Base-by-base conservation (phyloP, 2,113 vertebrate genomes). In the Thunnus maccoyii region DNA sequence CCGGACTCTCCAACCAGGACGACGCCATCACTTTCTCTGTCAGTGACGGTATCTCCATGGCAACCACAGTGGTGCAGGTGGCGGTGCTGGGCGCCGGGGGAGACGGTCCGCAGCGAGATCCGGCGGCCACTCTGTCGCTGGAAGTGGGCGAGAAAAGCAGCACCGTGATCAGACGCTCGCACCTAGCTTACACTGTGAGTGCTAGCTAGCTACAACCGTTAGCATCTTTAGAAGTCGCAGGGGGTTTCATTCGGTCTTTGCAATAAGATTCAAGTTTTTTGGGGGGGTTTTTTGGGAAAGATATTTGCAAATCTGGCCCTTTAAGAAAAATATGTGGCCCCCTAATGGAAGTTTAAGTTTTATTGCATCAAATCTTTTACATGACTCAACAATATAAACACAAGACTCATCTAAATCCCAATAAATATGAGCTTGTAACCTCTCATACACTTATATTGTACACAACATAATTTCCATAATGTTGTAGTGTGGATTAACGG, bases 1-100 rank as follows among this genome's bases (percentile, higher is more conserved):
- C 95, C 0, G 97, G 97, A 3, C 96, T 95, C 1, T 83, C 91
- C 10, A 76, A 86, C 1, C 89, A 77, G 30, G 95, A 97, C n/a
- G 98, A 99, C 90, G 88, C 92, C 87, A 93, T 99, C 94, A 95
- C 96, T 30, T 92, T 99, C 93, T 96, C 96, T 0, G 97, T 99
- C 46, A 97, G 97, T 0, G 97, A 99, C 0, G 97, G 98, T 0
- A 83, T 95, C 61, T 94, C 95, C 16, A 94, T 94, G 13, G 95
- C 94, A 1, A 94, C 91, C 3, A 88, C 94, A 0, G 87, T 94
- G 46, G 93, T 99, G 90, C 95, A 93, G 78, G 97, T 99, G 75
- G 72, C 85, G 4, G 95, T 99, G 83, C 88, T 94, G 27, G 93
- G 72, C 20, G 70, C 88, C 5, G 91, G 92, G 7, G 90, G 61